These are phyloP conservation scores for Porites divaricata DNA, from an alignment of 92 coral and sea anemone species.

Conservation along the genomic window DNA sequence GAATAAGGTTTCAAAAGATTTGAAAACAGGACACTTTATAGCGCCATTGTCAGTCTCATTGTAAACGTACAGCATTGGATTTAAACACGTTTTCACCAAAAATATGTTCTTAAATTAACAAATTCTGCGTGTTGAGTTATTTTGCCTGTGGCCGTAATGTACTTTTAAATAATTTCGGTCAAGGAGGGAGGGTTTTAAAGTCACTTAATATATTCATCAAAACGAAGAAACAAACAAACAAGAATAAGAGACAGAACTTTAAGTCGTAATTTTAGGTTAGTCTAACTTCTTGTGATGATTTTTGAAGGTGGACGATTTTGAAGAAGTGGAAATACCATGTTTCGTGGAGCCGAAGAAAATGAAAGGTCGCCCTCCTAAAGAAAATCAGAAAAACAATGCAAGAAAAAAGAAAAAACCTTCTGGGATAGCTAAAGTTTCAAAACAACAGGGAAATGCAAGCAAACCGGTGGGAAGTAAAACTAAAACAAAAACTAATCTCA, in stretches of 20 bases:
- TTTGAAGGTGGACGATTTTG: slow-evolving; percentile 92
- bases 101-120: too few relatives aligned
- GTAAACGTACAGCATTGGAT: too few relatives aligned
- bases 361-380: slow-evolving; percentile 66
- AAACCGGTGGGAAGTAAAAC: slow-evolving; percentile 22
- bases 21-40: too few relatives aligned
- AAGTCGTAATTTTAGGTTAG: not conserved
- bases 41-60: too few relatives aligned
- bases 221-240: too few relatives aligned
- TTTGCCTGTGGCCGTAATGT: too few relatives aligned
- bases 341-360: slow-evolving; percentile 67
- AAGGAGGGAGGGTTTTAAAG: too few relatives aligned
- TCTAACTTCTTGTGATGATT: not conserved
- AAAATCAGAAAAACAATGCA: slow-evolving; percentile 8
- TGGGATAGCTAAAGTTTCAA: slow-evolving; percentile 14
- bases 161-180: too few relatives aligned
- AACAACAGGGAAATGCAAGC: slow-evolving; percentile 18
- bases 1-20: not conserved
- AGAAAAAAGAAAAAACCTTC: slow-evolving; percentile 26
- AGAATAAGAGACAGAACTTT: too few relatives aligned
- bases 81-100: too few relatives aligned
- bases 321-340: slow-evolving; percentile 92
- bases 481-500: slow-evolving; percentile 18
- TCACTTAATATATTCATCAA: too few relatives aligned
- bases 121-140: too few relatives aligned